Evolutionary conservation across 2,888 invertebrate genomes (phyloP).

Genomic region (Torymus tubicola): DNA sequence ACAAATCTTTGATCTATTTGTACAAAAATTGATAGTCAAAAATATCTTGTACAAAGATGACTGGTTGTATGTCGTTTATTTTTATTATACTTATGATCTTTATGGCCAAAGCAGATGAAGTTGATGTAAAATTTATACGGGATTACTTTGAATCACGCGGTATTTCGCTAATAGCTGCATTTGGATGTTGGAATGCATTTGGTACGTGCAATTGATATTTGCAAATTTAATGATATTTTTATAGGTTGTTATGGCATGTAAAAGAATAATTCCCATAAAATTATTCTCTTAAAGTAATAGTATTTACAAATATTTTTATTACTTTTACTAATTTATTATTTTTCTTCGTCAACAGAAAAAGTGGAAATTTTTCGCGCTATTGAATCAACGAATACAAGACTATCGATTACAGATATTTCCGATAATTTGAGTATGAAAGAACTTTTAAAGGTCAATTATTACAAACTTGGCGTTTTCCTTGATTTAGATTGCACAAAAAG

Average conservation of each 20-base stretch:
- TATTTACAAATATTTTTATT: no score
- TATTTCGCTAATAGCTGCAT: constrained; percentile 58
- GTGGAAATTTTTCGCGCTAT: no score
- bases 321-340: no score
- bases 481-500: constrained; percentile 65
- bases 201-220: constrained; percentile 51
- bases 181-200: constrained; percentile 61
- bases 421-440: constrained; percentile 42
- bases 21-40: no score
- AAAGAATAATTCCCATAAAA: no score
- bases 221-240: neutral
- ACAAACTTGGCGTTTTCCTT: constrained; percentile 66
- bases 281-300: no score
- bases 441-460: constrained; percentile 65
- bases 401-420: constrained; percentile 56
- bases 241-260: no score
- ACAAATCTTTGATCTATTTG: no score
- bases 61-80: neutral
- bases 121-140: constrained; percentile 46
- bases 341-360: no score
- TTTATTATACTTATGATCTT: neutral
- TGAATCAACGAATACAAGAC: constrained; percentile 38
- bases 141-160: constrained; percentile 59
- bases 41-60: neutral
- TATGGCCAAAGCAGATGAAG: constrained; percentile 4